These are phyloP conservation scores for Neodiprion virginianus DNA, from an alignment of 1,140 invertebrate genomes.

Conservation along the genomic window DNA sequence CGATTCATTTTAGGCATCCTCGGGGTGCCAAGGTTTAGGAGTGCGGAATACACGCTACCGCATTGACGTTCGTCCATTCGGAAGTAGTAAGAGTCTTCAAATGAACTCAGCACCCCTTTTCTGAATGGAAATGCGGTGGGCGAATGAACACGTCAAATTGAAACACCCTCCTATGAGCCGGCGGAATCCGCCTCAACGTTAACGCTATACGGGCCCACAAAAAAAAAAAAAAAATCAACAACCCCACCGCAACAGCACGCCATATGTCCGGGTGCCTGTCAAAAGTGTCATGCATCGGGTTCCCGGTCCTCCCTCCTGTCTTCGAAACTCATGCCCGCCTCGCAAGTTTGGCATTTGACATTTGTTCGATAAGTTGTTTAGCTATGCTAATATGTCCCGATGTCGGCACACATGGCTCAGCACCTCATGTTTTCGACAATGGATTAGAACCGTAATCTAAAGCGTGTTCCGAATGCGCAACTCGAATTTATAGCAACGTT, in stretches of 20 bases:
- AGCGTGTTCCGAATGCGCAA: too few species aligned
- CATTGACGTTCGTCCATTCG: background rate
- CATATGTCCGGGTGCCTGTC: background rate
- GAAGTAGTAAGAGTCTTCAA: background rate
- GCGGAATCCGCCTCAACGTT: background rate
- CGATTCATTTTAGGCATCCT: too few species aligned
- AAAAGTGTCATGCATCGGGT: background rate
- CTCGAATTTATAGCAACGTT: too few species aligned
- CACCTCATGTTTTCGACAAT: background rate
- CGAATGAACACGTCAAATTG: constrained; percentile 5
- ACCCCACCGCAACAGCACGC: background rate
- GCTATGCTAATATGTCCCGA: background rate
- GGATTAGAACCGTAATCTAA: too few species aligned
- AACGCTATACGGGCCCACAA: too few species aligned
- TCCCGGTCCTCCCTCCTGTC: background rate
- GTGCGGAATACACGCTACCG: background rate
- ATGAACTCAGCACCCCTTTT: constrained; percentile 3
- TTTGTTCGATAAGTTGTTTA: background rate
- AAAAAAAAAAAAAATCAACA: background rate
- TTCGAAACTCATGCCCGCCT: background rate
- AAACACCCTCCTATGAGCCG: background rate
- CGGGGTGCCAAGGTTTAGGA: too few species aligned
- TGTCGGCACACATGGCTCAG: background rate
- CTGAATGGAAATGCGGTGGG: background rate
- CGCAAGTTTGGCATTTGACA: constrained; percentile 1